These are phyloP conservation scores for Arbacia lixula DNA, from an alignment of 53 echinoderm and acorn worm species.

Conservation along the genomic window DNA sequence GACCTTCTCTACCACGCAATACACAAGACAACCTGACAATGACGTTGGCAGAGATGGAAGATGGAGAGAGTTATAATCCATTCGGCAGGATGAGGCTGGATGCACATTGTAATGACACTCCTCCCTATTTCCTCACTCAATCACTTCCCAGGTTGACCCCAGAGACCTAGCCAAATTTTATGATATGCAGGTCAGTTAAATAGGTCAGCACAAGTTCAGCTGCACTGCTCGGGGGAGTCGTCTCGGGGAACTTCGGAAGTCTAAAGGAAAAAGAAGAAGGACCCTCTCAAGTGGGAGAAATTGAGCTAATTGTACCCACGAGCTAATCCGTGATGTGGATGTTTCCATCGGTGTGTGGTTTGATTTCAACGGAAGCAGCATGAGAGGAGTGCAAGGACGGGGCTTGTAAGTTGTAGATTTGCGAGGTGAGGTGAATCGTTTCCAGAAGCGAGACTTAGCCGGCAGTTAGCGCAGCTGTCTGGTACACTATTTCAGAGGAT, in stretches of 20 bases:
- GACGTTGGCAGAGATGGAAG: no score
- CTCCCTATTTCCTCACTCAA: background rate
- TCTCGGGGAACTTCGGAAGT: background rate
- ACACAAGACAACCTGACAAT: no score
- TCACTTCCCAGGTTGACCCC: constrained; percentile 22
- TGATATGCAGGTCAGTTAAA: constrained; percentile 37
- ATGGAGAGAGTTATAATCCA: no score
- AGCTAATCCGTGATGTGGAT: no score
- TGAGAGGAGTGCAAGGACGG: constrained; percentile 19
- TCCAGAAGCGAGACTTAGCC: background rate
- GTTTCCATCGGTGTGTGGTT: constrained; percentile 23
- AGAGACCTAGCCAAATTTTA: background rate
- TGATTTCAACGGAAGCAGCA: no score
- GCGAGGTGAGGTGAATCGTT: constrained; percentile 9
- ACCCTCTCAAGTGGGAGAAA: constrained; percentile 35
- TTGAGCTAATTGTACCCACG: constrained; percentile 41
- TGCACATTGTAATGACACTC: no score
- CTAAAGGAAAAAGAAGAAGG: background rate
- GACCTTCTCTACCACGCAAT: no score
- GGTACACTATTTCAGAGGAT: no score
- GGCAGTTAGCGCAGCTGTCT: no score
- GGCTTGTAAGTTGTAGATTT: background rate
- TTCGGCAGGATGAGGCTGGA: no score
- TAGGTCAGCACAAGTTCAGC: constrained; percentile 18
- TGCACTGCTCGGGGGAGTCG: background rate